Conservation (phyloP, 2,888 invertebrate species). For the Operophtera brumata region DNA sequence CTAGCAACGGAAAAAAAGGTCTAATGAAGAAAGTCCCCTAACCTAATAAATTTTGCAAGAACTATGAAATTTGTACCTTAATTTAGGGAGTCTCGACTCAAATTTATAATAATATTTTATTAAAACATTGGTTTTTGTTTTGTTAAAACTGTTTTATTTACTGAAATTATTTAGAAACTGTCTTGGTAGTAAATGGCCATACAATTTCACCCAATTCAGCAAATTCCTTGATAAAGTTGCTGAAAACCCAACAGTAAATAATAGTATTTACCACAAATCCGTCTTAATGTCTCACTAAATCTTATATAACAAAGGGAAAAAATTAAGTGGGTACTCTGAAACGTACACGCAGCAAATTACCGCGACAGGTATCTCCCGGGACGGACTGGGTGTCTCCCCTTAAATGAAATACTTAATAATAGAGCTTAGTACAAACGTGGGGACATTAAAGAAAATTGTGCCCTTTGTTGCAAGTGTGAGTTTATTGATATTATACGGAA, state of each 20-base stretch:
- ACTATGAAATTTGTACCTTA: no score
- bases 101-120: no score
- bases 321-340: slow-evolving; percentile 48
- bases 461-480: slow-evolving; percentile 48
- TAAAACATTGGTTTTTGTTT: no score
- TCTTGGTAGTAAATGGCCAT: no score
- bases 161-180: no score
- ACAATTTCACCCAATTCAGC: no score
- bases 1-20: no score
- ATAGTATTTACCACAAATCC: slow-evolving; percentile 46
- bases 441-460: slow-evolving; percentile 57
- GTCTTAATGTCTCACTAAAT: slow-evolving; percentile 52
- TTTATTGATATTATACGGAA: slow-evolving; percentile 44
- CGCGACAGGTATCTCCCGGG: slow-evolving; percentile 73
- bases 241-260: neutral
- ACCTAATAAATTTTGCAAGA: no score
- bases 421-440: slow-evolving; percentile 58
- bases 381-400: slow-evolving; percentile 56
- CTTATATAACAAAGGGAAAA: slow-evolving; percentile 54
- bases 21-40: no score
- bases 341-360: slow-evolving; percentile 66
- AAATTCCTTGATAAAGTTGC: no score
- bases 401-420: slow-evolving; percentile 77
- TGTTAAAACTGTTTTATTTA: no score
- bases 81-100: no score